phyloP scores from a whole-genome alignment of 2,113 vertebrate genomes.

The Elachura formosa region DNA sequence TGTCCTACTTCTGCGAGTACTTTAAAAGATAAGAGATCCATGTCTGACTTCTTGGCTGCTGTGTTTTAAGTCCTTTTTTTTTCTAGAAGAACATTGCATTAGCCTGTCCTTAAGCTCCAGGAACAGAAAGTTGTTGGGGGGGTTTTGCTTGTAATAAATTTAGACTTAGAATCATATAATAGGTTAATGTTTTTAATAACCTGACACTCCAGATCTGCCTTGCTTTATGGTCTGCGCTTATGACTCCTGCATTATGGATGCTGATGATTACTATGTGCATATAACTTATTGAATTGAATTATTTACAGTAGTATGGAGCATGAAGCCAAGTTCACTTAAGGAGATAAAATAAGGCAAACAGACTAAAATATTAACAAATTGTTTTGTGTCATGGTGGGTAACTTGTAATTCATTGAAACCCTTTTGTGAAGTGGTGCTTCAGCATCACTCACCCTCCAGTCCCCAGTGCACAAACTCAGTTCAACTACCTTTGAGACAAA shows the following conservation, averaged over 20 bases:
- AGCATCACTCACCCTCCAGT: background rate
- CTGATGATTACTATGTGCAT: background rate
- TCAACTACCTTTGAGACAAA: background rate
- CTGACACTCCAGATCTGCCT: background rate
- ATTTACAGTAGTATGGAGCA: background rate
- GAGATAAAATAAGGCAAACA: background rate
- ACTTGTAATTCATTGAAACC: background rate
- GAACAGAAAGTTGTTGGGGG: background rate
- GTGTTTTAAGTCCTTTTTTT: background rate
- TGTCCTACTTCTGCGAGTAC: background rate
- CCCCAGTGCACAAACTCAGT: background rate
- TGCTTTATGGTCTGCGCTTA: background rate
- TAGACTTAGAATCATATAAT: background rate
- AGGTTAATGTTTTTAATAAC: background rate
- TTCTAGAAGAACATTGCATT: background rate
- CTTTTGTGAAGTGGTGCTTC: background rate
- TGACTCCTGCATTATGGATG: background rate
- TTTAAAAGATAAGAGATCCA: background rate
- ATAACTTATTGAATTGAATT: background rate
- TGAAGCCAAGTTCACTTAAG: background rate
- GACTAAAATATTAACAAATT: background rate
- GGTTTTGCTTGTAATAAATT: background rate
- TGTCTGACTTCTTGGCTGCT: background rate
- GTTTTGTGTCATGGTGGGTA: background rate
- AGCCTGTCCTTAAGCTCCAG: background rate